These are phyloP conservation scores for Nylanderia fulva DNA, from an alignment of 1,140 invertebrate species.

Conservation along the genomic window DNA sequence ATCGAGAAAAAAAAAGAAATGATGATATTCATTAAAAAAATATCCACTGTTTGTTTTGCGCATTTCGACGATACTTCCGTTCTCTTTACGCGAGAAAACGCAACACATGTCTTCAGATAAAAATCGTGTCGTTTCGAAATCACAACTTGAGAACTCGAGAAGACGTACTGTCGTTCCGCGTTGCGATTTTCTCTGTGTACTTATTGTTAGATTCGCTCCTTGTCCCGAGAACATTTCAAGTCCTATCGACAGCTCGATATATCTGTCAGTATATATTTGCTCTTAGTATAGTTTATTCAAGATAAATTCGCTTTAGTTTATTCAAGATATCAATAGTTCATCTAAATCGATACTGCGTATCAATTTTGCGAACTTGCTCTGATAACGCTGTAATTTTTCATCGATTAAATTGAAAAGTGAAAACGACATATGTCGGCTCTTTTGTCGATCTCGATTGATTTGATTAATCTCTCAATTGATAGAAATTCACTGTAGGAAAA, in stretches of 20 bases:
- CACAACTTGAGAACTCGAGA: neutral
- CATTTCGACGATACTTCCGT: conserved; percentile 12
- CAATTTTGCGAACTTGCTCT: neutral
- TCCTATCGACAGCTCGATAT: neutral
- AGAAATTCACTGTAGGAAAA: too few relatives aligned
- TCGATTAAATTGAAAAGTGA: neutral
- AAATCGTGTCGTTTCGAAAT: conserved; percentile 42
- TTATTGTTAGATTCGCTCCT: neutral
- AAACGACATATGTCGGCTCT: neutral
- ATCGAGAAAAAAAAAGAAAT: neutral
- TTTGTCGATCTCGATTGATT: neutral
- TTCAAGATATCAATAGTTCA: conserved; percentile 34
- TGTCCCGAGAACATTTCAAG: neutral
- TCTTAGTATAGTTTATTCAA: conserved; percentile 37
- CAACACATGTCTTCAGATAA: conserved; percentile 30
- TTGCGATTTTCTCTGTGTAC: neutral
- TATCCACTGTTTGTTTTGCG: neutral
- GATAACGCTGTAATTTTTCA: conserved; percentile 10
- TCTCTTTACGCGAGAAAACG: conserved; percentile 12
- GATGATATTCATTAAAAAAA: neutral
- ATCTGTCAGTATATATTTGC: neutral
- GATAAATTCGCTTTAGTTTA: conserved; percentile 44
- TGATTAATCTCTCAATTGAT: neutral
- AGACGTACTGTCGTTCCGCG: neutral
- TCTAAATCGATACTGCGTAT: neutral